phyloP scores from a whole-genome alignment of 1,140 invertebrate species.

The Magallana gigas region DNA sequence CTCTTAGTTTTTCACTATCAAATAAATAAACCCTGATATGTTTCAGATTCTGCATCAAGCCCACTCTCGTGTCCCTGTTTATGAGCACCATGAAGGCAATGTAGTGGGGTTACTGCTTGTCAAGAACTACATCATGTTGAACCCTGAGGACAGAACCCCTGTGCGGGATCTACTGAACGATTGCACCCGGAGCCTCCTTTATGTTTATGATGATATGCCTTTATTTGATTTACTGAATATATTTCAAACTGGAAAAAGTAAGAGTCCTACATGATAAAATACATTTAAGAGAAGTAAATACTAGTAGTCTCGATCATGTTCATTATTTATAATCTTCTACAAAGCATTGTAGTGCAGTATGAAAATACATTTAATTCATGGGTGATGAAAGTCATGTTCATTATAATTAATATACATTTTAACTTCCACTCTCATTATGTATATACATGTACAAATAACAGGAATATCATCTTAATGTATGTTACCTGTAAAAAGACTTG shows the following conservation, averaged over 20 bases:
- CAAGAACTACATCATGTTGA: conserved; percentile 71
- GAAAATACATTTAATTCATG: too few species aligned
- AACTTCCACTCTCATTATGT: too few species aligned
- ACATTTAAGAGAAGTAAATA: too few species aligned
- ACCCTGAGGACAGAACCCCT: conserved; percentile 66
- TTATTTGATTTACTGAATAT: conserved; percentile 75
- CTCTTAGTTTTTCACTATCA: too few species aligned
- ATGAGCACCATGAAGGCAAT: conserved; percentile 61
- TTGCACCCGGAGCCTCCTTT: conserved; percentile 58
- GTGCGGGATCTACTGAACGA: conserved; percentile 63
- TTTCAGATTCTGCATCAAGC: conserved; percentile 66
- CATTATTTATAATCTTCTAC: too few species aligned
- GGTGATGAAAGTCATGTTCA: too few species aligned
- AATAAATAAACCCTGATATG: background rate
- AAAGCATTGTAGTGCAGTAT: too few species aligned
- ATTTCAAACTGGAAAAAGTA: conserved; percentile 77
- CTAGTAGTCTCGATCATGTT: too few species aligned
- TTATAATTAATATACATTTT: too few species aligned
- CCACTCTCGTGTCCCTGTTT: conserved; percentile 77
- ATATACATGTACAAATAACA: too few species aligned
- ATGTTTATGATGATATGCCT: conserved; percentile 67
- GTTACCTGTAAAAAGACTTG: too few species aligned
- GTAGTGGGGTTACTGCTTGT: conserved; percentile 72
- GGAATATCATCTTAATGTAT: too few species aligned
- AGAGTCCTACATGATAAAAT: conserved; percentile 18